Evolutionary conservation across 2,888 invertebrate species (phyloP).

Genomic region (Anoplius nigerrimus): DNA sequence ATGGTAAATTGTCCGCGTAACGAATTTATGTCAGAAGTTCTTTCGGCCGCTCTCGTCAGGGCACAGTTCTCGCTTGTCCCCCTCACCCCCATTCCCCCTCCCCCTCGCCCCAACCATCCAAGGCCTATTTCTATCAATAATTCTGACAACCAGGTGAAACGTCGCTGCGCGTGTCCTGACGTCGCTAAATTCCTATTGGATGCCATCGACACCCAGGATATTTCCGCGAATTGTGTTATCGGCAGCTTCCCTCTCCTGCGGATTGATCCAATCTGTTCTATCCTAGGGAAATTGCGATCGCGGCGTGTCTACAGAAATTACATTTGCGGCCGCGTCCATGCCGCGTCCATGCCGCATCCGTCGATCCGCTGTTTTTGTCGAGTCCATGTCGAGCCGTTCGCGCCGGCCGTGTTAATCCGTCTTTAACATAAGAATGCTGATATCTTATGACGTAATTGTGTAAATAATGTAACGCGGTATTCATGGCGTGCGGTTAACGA

Average conservation of each 20-base stretch:
- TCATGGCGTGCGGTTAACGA: too few relatives aligned
- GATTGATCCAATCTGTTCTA: conserved; percentile 54
- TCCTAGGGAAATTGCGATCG: conserved; percentile 47
- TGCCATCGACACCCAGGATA: conserved; percentile 25
- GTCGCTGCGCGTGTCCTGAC: not conserved
- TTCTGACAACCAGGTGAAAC: conserved; percentile 10
- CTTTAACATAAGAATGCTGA: too few relatives aligned
- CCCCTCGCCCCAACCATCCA: too few relatives aligned
- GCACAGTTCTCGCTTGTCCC: too few relatives aligned
- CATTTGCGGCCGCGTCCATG: conserved; percentile 2
- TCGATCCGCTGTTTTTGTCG: not conserved
- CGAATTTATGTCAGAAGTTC: too few relatives aligned
- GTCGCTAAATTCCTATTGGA: not conserved
- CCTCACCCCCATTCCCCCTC: too few relatives aligned
- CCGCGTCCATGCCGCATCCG: not conserved
- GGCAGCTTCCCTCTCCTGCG: conserved; percentile 29
- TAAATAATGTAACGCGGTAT: too few relatives aligned
- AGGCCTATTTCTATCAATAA: conserved; percentile 33
- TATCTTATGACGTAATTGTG: too few relatives aligned
- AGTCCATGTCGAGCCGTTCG: not conserved
- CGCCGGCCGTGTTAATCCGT: too few relatives aligned
- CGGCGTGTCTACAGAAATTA: conserved; percentile 18
- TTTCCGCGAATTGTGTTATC: conserved; percentile 48
- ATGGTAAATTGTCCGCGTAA: too few relatives aligned
- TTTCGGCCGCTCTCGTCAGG: too few relatives aligned